Percentiles rank a stretch among this genome's conserved stretches.
Evolutionary conservation across 2,113 vertebrate species (phyloP).

Genomic region (Athene cunicularia): DNA sequence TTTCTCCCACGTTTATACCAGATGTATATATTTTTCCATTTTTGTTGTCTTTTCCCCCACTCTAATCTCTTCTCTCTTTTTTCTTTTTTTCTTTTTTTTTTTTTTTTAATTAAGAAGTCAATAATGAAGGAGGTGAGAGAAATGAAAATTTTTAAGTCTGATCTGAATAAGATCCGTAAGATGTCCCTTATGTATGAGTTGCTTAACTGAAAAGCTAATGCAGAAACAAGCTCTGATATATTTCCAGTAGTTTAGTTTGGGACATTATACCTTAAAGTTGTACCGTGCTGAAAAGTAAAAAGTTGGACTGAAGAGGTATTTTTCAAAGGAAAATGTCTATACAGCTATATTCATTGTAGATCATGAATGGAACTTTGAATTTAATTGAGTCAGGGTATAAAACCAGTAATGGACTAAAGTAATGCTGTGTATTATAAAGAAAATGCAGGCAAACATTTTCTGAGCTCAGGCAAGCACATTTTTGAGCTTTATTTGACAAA

Average conservation of each 20-base stretch:
- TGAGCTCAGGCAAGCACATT: background rate
- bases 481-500: constrained; percentile 17
- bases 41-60: no score
- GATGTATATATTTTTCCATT: background rate
- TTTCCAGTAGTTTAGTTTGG: background rate
- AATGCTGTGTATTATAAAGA: background rate
- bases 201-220: background rate
- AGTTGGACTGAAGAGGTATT: background rate
- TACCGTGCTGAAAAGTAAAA: background rate
- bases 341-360: background rate
- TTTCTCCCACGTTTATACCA: background rate
- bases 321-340: background rate
- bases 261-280: background rate
- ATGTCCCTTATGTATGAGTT: background rate
- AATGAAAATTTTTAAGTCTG: background rate
- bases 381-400: background rate
- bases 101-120: background rate
- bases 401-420: background rate
- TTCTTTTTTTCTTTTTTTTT: no score
- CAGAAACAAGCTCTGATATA: background rate
- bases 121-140: background rate
- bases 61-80: background rate
- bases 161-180: background rate
- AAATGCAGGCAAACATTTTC: background rate
- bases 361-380: background rate